Evolutionary conservation across 23 tunicate species (phyloP).

Genomic region (Halocynthia roretzi): DNA sequence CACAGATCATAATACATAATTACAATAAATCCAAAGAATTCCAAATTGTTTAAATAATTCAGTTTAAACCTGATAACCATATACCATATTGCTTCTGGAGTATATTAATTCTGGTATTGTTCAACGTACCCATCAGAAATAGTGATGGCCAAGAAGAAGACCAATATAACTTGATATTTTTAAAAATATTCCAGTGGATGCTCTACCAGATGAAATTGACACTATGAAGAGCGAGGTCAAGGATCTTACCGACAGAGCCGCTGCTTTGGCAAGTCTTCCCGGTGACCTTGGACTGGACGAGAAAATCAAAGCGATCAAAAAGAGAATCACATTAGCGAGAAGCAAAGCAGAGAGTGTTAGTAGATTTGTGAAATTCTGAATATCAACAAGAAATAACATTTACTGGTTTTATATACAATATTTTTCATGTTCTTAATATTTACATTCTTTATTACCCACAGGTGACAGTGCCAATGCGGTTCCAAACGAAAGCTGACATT

Average conservation of each 20-base stretch:
- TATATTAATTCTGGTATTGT: too few relatives aligned
- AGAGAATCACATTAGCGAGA: conserved; percentile 55
- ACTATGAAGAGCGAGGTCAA: neutral
- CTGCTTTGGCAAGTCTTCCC: conserved; percentile 11
- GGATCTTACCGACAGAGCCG: conserved; percentile 1
- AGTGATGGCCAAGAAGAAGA: too few relatives aligned
- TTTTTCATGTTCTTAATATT: neutral
- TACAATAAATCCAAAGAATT: too few relatives aligned
- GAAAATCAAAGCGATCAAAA: conserved; percentile 43
- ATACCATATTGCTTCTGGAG: too few relatives aligned
- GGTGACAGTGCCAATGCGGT: conserved; percentile 17
- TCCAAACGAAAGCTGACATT: neutral
- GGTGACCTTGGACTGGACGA: conserved; percentile 26
- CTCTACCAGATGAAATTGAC: neutral
- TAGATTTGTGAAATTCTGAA: neutral
- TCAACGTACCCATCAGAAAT: too few relatives aligned
- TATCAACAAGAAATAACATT: neutral
- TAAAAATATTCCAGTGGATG: neutral
- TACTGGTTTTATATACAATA: neutral
- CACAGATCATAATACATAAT: too few relatives aligned
- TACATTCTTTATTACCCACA: neutral
- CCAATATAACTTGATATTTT: too few relatives aligned
- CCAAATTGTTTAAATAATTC: too few relatives aligned
- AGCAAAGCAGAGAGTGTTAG: conserved; percentile 58
- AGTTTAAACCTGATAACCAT: too few relatives aligned